Conservation (phyloP, 2,797 vertebrate genomes). For the Gallinago nigripennis region DNA sequence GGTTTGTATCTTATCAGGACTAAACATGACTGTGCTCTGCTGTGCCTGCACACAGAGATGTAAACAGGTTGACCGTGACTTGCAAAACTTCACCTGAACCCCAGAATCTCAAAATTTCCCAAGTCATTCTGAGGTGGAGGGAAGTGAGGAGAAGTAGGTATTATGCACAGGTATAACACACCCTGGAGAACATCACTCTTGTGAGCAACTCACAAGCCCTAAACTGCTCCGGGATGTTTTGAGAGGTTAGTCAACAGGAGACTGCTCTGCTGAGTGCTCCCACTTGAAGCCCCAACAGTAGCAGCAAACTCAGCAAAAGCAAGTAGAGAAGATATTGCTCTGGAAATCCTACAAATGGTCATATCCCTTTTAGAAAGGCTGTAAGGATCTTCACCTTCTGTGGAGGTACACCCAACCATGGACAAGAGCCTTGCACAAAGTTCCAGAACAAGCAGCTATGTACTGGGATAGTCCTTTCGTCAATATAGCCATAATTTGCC, state of each 20-base stretch:
- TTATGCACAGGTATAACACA: neutral
- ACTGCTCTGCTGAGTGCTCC: neutral
- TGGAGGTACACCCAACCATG: neutral
- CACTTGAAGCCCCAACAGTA: neutral
- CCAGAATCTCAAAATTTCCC: neutral
- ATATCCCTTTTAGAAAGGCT: neutral
- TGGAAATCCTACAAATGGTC: neutral
- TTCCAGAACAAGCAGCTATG: accelerated
- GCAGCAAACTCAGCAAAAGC: neutral
- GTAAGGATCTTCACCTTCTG: neutral
- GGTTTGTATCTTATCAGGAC: neutral
- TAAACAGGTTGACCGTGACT: neutral
- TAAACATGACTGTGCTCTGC: neutral
- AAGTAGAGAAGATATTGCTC: neutral
- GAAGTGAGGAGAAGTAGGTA: neutral
- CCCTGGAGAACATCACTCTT: neutral
- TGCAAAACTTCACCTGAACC: neutral
- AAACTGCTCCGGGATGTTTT: neutral
- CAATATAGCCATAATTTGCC: neutral
- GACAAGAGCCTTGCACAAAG: neutral
- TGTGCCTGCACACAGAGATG: neutral
- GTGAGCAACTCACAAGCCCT: neutral
- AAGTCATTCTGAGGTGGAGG: neutral
- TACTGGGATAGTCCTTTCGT: neutral
- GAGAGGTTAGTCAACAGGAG: neutral